Evolutionary conservation across 2,888 invertebrate genomes (phyloP).

Genomic region (Meganola albula): DNA sequence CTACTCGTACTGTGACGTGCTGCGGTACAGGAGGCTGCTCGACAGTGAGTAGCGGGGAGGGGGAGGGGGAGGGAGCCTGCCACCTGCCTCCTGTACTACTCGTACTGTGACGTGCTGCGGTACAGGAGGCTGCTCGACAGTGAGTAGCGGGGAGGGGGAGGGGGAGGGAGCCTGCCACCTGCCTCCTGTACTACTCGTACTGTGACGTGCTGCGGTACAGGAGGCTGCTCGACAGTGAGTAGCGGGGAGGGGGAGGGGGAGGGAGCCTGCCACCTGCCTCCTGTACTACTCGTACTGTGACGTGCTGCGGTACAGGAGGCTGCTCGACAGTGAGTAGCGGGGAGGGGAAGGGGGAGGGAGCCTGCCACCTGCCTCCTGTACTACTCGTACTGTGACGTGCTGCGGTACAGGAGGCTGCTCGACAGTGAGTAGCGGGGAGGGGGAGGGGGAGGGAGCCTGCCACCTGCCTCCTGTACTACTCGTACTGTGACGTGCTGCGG

Average conservation of each 20-base stretch:
- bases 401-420: slow-evolving; percentile 82
- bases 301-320: slow-evolving; percentile 81
- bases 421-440: slow-evolving; percentile 88
- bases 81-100: slow-evolving; percentile 92
- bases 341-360: slow-evolving; percentile 95
- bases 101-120: slow-evolving; percentile 87
- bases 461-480: slow-evolving; percentile 92
- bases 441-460: slow-evolving; percentile 94
- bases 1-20: slow-evolving; percentile 90
- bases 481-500: slow-evolving; percentile 87
- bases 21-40: slow-evolving; percentile 82
- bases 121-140: slow-evolving; percentile 83
- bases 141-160: slow-evolving; percentile 92
- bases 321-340: slow-evolving; percentile 86
- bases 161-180: slow-evolving; percentile 90
- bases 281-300: slow-evolving; percentile 94
- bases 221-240: slow-evolving; percentile 82
- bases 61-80: slow-evolving; percentile 94
- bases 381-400: slow-evolving; percentile 90
- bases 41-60: slow-evolving; percentile 88
- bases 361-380: slow-evolving; percentile 90
- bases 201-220: slow-evolving; percentile 85
- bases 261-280: slow-evolving; percentile 88
- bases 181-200: slow-evolving; percentile 93
- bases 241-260: slow-evolving; percentile 96